Evolutionary conservation across 2,888 invertebrate genomes (phyloP), one percentile per base, ranked within the genome.

Genomic region (Chironomus riparius): DNA sequence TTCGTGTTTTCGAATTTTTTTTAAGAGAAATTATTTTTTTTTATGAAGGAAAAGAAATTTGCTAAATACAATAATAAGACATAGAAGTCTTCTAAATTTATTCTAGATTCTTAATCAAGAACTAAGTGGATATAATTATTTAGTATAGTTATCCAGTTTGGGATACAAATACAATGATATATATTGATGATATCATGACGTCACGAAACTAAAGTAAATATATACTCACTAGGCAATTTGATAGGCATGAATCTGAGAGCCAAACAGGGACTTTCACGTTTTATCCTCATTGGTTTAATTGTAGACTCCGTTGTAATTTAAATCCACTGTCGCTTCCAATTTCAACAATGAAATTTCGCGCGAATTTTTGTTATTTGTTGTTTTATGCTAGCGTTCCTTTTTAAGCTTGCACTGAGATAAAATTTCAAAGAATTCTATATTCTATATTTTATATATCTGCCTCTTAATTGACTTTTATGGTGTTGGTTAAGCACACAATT

Each of bases 191-290:
- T 18, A 24, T 61, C 15, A 38, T 61, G 62, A 72, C 72, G 72
- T 61, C 62, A 62, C 38, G 38, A 38, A 38, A n/a, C 47, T 22
- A 62, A 61, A 38, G 68, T 38, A 38, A 38, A 21, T 18, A 68
- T 56, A 24, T 76, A 79, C 79, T 78, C 79, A 80, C 81, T 79
- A 78, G 81, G 78, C 79, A 82, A 81, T 77, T 82, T 85, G 77
- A 87, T 80, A 21, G 89, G 88, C 82, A 87, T 86, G 80, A 88
- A 87, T 81, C 87, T 85, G 77, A 89, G 84, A 79, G 89, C 87
- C 79, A 89, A 85, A 82, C 88, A 89, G 79, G 88, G 87, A 79
- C 88, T 87, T 82, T 88, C 87, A 83, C 88, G 86, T 85, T 88
- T 89, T 81, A 89, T 87, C 85, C 89, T 87, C 89, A 89, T 89